Conservation (phyloP, 2,888 invertebrate genomes). For the Phortica okadai region DNA sequence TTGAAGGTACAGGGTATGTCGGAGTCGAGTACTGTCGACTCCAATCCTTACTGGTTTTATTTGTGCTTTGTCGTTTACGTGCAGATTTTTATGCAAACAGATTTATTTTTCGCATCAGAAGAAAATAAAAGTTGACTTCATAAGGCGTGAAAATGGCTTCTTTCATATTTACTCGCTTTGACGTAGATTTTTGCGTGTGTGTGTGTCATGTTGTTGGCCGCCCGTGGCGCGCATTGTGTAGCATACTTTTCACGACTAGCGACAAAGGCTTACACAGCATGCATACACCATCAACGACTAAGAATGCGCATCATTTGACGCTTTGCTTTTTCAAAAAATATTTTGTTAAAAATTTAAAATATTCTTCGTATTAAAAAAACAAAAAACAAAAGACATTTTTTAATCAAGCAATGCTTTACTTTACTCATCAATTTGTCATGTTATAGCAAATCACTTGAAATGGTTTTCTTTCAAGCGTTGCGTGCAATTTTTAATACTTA, state of each 20-base stretch:
- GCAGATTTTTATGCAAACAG: no score
- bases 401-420: slow-evolving; percentile 1
- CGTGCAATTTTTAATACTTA: neutral
- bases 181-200: neutral
- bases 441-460: neutral
- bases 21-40: no score
- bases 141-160: neutral
- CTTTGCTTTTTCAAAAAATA: neutral
- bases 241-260: neutral
- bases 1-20: no score
- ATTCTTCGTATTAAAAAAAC: neutral
- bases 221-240: neutral
- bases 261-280: neutral
- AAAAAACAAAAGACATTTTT: neutral
- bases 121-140: neutral
- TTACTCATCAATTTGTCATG: neutral
- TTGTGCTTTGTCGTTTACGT: no score
- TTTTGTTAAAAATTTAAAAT: neutral
- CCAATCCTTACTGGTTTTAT: no score
- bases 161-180: neutral
- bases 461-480: slow-evolving; percentile 1
- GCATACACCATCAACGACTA: neutral
- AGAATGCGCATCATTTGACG: neutral
- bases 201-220: neutral
- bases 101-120: neutral